These are phyloP conservation scores for Alouatta palliata DNA, from an alignment of 2,113 vertebrate species.

Conservation along the genomic window DNA sequence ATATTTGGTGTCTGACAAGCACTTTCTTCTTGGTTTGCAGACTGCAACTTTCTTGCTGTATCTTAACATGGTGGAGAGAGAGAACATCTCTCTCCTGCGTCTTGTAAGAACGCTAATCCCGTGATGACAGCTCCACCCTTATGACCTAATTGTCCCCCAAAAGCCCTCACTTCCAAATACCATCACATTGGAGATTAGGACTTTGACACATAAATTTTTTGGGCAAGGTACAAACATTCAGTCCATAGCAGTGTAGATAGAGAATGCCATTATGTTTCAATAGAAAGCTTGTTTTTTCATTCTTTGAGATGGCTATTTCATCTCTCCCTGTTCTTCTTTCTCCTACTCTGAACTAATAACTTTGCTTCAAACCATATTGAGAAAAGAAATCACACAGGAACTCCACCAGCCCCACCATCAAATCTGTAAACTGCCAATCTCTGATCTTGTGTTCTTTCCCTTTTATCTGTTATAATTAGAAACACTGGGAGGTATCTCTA, in stretches of 20 bases:
- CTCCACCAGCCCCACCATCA: not conserved
- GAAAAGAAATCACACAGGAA: not conserved
- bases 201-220: not conserved
- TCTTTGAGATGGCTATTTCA: not conserved
- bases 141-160: not conserved
- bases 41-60: not conserved
- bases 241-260: not conserved
- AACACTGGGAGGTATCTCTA: not conserved
- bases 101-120: not conserved
- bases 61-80: not conserved
- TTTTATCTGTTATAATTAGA: not conserved
- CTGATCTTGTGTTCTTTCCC: not conserved
- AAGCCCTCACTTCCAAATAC: not conserved
- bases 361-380: not conserved
- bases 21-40: not conserved
- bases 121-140: not conserved
- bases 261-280: not conserved
- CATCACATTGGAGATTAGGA: not conserved
- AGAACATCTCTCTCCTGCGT: not conserved
- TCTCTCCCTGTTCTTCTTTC: not conserved
- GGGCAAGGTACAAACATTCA: not conserved
- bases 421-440: not conserved
- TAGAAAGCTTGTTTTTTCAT: not conserved
- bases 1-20: not conserved
- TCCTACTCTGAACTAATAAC: not conserved